Base-by-base conservation (phyloP, 2,888 invertebrate species). In the Drosophila neoperkinsi region DNA sequence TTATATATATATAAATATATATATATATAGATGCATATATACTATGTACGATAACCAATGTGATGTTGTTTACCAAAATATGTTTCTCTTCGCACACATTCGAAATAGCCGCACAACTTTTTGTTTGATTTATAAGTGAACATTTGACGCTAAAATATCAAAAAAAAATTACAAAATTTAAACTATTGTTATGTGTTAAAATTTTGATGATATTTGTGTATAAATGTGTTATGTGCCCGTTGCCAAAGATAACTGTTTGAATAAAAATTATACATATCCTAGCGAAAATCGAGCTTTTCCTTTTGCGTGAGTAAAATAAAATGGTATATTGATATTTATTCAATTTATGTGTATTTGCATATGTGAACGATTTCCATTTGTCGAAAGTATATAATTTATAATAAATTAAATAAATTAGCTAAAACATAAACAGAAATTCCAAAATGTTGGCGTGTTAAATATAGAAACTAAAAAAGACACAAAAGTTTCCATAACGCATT, bases 401-500 rank as follows among this genome's bases (percentile, higher is more conserved):
- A 88, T 90, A 85, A 85, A 82, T 85, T 59, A 85, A 85, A 88
- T 85, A 85, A 85, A 85, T 85, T 80, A 85, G 77, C 89, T 90
- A 85, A 79, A 79, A 76, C 80, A 82, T 85, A 88, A 88, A 88
- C 62, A 90, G 74, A 90, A 79, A 79, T 85, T 90, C 71, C 85
- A 71, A 73, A 74, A 71, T 74, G 61, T 88, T 82, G 74, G 79
- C 46, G 36, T 72, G 71, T 76, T 83, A 80, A 75, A 66, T 70
- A 43, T 71, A 63, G 65, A 66, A 74, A 72, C 71, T 4, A 46
- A 71, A 69, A 68, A 71, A 64, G 56, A 69, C 55, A 61, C 55
- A 59, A 75, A 71, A 76, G 60, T 77, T 83, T 86, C 69, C 72
- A 79, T 73, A 70, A 82, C 64, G 65, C 71, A 79, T 84, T 78